Base-by-base conservation (phyloP, 1,140 invertebrate genomes). In the Pseudomyrmex concolor region DNA sequence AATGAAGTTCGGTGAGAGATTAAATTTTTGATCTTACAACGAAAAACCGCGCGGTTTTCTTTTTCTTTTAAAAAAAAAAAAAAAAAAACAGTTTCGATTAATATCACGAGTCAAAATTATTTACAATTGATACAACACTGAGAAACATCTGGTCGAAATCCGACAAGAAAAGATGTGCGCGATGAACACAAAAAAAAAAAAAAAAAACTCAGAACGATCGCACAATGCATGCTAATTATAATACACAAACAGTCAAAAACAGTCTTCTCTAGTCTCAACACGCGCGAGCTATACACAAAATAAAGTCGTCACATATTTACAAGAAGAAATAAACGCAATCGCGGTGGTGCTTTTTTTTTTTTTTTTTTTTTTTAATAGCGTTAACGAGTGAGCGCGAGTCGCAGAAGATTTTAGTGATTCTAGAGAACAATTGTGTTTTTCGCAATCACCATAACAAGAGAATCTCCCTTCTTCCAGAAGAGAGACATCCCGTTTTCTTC, bases 231-330 rank as follows among this genome's bases (percentile, higher is more conserved):
- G 74, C 15, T 34, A 15, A 54, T 54, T 64, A 51, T 48, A 66
- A 48, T 76, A 76, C 12, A 63, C 45, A 67, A 54, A 81, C 54
- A 73, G 57, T 72, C 19, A 45, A 34, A 43, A 66, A 85, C 78
- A 85, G 84, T 83, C 67, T 80, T 83, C 63, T 83, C 63, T 72
- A 54, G 45, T 51, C 5, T 34, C 54, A 51, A 81, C 90, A 91
- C 91, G 90, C 86, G 86, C 91, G 90, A 91, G 90, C 88, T 91
- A 83, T 73, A 88, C 60, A 50, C 13, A 67, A 17, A 66, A 17
- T 13, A 63, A 45, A 78, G 9, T 25, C 72, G 45, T 83, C 1
- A 48, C 4, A 43, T 78, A 78, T 78, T 78, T 78, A 78, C 76
- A 78, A 7, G 15, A n/a, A n/a, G 48, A n/a, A 70, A 70, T 62